phyloP scores from a whole-genome alignment of 2,888 invertebrate genomes.

The Mantis religiosa region DNA sequence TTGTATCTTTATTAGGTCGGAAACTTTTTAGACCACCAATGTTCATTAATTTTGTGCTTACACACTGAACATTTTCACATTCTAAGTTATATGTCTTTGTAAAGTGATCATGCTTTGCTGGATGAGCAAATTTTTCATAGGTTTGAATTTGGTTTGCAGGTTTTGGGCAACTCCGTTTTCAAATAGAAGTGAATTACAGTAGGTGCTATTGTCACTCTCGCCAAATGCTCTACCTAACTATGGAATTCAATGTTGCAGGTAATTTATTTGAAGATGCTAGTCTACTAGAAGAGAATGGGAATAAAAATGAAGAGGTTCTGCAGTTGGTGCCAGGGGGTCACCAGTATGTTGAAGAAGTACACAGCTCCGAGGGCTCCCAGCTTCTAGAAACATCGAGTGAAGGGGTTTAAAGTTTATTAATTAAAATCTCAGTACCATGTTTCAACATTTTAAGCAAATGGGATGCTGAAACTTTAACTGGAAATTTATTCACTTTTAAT shows the following conservation, averaged over 20 bases:
- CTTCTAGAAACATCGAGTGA: background rate
- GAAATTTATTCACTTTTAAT: background rate
- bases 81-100: too few species aligned
- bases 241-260: slow-evolving; percentile 17
- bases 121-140: too few species aligned
- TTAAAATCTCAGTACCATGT: background rate
- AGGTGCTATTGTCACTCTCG: too few species aligned
- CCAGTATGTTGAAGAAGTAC: slow-evolving; percentile 19
- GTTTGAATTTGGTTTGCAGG: too few species aligned
- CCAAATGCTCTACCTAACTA: background rate
- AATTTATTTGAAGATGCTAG: slow-evolving; percentile 28
- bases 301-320: slow-evolving; percentile 1
- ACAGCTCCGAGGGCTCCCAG: slow-evolving; percentile 14
- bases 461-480: background rate
- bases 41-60: too few species aligned
- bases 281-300: slow-evolving; percentile 22
- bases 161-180: too few species aligned
- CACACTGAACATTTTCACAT: too few species aligned
- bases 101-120: too few species aligned
- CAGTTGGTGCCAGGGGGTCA: background rate
- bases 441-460: background rate
- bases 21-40: too few species aligned
- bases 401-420: background rate
- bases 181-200: too few species aligned
- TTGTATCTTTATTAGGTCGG: too few species aligned